phyloP scores from a whole-genome alignment of 2,113 vertebrate species.

The western clawed frog (Xenopus tropicalis) region DNA sequence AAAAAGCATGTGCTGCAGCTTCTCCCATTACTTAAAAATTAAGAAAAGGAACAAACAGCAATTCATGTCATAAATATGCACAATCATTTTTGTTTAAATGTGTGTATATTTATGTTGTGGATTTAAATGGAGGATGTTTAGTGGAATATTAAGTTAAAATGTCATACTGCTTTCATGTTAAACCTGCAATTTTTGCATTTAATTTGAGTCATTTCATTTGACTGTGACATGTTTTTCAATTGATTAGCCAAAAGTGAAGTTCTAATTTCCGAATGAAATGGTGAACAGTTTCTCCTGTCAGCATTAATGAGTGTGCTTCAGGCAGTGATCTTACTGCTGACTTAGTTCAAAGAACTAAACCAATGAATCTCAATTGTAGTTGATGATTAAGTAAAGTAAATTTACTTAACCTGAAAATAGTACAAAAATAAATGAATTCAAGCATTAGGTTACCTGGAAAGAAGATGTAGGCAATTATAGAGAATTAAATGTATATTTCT shows the following conservation, averaged over 20 bases:
- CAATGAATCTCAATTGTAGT: constrained; percentile 34
- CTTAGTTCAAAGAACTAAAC: constrained; percentile 32
- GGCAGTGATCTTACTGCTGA: constrained; percentile 24
- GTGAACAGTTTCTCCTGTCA: constrained; percentile 23
- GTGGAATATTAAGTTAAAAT: too few species aligned
- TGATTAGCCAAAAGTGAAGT: constrained; percentile 26
- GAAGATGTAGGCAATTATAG: constrained; percentile 29
- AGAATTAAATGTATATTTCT: constrained; percentile 13
- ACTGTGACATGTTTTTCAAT: constrained; percentile 20
- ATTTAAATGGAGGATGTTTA: too few species aligned
- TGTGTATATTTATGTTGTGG: too few species aligned
- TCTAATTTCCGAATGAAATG: constrained; percentile 17
- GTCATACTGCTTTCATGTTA: too few species aligned
- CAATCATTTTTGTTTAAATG: too few species aligned
- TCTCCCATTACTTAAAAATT: too few species aligned
- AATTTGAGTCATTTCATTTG: background rate
- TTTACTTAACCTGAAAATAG: constrained; percentile 24
- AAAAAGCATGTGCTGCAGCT: too few species aligned
- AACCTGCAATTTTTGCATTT: background rate
- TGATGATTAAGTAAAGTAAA: constrained; percentile 35
- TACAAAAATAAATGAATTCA: constrained; percentile 20
- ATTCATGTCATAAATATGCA: too few species aligned
- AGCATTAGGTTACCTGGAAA: constrained; percentile 19
- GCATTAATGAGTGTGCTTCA: constrained; percentile 39
- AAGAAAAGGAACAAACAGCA: too few species aligned